Conservation (phyloP, 2,797 vertebrate species). For the Pterois miles region DNA sequence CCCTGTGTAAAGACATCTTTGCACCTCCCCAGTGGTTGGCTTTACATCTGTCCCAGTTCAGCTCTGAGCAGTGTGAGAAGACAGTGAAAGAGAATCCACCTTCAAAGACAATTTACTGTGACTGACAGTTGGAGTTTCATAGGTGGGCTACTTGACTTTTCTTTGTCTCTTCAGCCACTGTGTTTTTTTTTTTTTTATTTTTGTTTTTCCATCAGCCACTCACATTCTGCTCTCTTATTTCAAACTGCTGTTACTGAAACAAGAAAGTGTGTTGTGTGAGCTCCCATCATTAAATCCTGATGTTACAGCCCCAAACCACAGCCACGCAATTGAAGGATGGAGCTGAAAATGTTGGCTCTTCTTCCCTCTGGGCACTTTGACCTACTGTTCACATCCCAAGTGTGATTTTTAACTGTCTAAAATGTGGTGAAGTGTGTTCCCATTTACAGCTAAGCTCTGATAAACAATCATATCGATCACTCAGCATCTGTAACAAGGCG, state of each 20-base stretch:
- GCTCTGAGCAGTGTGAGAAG: conserved; percentile 32
- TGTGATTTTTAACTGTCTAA: background rate
- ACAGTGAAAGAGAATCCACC: conserved; percentile 26
- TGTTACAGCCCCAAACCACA: background rate
- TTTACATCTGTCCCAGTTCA: conserved; percentile 56
- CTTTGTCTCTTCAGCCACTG: background rate
- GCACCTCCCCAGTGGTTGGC: conserved; percentile 32
- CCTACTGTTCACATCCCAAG: background rate
- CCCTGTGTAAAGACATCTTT: conserved; percentile 51
- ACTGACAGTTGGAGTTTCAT: conserved; percentile 26
- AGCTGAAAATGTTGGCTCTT: background rate
- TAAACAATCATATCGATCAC: conserved; percentile 18
- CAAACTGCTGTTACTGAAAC: background rate
- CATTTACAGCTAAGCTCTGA: conserved; percentile 4
- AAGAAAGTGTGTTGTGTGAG: background rate
- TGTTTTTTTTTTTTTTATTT: background rate
- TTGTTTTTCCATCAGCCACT: background rate
- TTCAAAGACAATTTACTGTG: conserved; percentile 41
- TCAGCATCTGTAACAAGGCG: conserved; percentile 6
- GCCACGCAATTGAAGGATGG: background rate
- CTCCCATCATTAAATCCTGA: conserved; percentile 4
- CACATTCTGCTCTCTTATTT: conserved; percentile 2
- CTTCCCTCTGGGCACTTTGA: background rate
- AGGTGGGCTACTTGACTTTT: conserved; percentile 11
- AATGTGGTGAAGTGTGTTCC: background rate